Evolutionary conservation across 2,113 vertebrate species (phyloP), one percentile per base, ranked within the genome.

Genomic region (Motacilla alba): DNA sequence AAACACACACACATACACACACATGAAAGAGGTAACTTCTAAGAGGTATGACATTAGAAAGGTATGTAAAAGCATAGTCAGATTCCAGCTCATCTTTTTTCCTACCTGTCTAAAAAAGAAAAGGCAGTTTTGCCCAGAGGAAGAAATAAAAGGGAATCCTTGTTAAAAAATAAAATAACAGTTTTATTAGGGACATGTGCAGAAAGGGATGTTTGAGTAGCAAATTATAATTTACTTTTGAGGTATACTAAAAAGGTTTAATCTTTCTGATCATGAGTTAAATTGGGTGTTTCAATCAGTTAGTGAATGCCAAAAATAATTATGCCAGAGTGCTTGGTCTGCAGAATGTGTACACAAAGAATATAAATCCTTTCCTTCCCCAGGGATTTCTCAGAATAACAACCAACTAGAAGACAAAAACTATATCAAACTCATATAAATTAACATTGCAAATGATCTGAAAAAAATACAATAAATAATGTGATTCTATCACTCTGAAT

Each of bases 371-470:
- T 98, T 97, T 98, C 95, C 97, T 98, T 98, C 98, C 97, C 98
- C 97, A 96, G 98, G 97, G 99, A 99, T 98, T 99, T 97, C 97
- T 98, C 98, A 98, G 98, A 99, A 99, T 98, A 99, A 98, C 98
- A 98, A 98, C 98, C 97, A 98, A 98, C 98, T 97, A 97, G 97
- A 97, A 98, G 98, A 99, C 98, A 99, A 99, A 99, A 98, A 98
- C 97, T 78, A 98, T 98, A 98, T 98, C 98, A 99, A 98, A 98
- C 98, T 99, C 98, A 98, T 98, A 98, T 98, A 99, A 99, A 99
- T 99, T 99, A 99, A 98, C 98, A 99, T 99, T 98, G 98, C 97
- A 99, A 99, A 99, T 99, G 97, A 99, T 99, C 98, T 99, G 98
- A 98, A 98, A 99, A 99, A 98, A 98, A 47, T 97, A 98, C 97